phyloP scores from a whole-genome alignment of 2,888 invertebrate genomes.

The Phalera bucephala region DNA sequence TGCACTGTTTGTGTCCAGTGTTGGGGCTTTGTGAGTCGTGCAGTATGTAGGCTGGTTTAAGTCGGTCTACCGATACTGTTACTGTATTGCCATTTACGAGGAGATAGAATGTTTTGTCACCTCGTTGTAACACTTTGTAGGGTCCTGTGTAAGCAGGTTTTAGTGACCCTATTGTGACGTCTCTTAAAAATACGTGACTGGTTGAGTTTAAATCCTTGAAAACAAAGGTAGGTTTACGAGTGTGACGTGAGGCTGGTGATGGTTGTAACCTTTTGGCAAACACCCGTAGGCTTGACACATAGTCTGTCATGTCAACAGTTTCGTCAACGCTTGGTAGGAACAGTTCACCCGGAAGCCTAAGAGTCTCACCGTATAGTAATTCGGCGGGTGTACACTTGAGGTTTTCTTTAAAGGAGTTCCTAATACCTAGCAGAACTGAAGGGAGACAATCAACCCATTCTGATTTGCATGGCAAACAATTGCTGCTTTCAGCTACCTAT shows the following conservation, averaged over 20 bases:
- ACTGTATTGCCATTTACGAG: neutral
- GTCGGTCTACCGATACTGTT: conserved; percentile 19
- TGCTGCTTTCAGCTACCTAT: conserved; percentile 14
- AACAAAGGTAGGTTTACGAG: conserved; percentile 6
- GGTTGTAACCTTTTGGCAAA: conserved; percentile 2
- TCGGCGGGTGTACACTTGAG: neutral
- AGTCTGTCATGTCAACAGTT: neutral
- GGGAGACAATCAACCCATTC: neutral
- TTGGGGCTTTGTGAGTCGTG: too few relatives aligned
- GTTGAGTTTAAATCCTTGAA: conserved; percentile 18
- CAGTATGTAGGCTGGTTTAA: conserved; percentile 23
- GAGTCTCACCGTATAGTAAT: conserved; percentile 7
- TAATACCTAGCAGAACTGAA: neutral
- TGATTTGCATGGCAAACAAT: neutral
- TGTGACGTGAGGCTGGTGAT: conserved; percentile 9
- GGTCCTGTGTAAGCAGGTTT: conserved; percentile 10
- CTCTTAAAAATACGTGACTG: conserved; percentile 18
- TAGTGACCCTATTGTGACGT: conserved; percentile 15
- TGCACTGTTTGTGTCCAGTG: too few relatives aligned
- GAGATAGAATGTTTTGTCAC: conserved; percentile 3
- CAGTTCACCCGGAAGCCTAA: conserved; percentile 5
- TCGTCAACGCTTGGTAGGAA: neutral
- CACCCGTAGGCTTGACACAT: neutral
- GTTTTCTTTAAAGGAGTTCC: neutral
- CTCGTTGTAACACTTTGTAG: conserved; percentile 1